phyloP scores from a whole-genome alignment of 1,140 invertebrate species.

The Pemphigus obesinymphae region DNA sequence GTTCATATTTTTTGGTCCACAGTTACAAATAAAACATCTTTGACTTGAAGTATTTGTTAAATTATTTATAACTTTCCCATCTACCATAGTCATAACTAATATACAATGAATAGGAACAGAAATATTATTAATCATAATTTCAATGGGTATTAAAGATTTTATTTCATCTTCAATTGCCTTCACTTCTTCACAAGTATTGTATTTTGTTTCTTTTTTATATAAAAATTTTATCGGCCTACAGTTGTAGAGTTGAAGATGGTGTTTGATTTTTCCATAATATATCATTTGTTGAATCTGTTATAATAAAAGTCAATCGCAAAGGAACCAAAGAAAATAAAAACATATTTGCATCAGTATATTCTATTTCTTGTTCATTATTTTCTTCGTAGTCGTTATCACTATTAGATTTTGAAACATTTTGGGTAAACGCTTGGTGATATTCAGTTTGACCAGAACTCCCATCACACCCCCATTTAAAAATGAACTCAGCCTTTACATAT shows the following conservation, averaged over 20 bases:
- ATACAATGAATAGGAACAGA: constrained; percentile 45
- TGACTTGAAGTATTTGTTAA: constrained; percentile 49
- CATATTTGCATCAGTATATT: constrained; percentile 44
- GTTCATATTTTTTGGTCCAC: constrained; percentile 51
- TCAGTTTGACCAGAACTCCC: constrained; percentile 46
- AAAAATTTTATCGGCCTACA: constrained; percentile 49
- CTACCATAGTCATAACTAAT: constrained; percentile 51
- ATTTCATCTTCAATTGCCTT: constrained; percentile 47
- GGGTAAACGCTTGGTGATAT: constrained; percentile 49
- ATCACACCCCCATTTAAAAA: constrained; percentile 49
- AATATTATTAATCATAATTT: constrained; percentile 43
- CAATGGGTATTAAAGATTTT: constrained; percentile 18
- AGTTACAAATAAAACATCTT: constrained; percentile 51
- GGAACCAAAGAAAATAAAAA: constrained; percentile 48
- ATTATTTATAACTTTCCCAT: constrained; percentile 53
- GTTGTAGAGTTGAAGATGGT: constrained; percentile 49
- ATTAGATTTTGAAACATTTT: neutral
- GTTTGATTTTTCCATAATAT: constrained; percentile 49
- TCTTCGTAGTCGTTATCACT: neutral
- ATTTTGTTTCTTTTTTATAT: constrained; percentile 47
- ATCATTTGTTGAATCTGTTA: constrained; percentile 30
- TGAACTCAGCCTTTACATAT: constrained; percentile 2
- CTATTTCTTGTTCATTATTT: neutral
- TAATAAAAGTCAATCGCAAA: constrained; percentile 45
- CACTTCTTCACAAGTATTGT: neutral